These are phyloP conservation scores for Lasaia peninsularis DNA, from an alignment of 1,140 invertebrate genomes.

Conservation along the genomic window DNA sequence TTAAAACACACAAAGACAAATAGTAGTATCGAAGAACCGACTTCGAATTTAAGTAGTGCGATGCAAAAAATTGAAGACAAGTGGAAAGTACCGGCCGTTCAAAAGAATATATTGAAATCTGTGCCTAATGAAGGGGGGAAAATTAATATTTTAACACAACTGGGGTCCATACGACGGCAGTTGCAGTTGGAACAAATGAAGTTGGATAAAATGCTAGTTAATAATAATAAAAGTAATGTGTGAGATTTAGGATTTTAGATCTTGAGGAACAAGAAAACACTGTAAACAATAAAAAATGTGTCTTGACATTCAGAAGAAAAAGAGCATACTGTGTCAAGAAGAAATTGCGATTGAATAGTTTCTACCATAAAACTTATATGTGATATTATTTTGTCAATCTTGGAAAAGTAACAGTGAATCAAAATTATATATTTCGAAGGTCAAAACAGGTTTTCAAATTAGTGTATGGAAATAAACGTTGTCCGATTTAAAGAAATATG, in stretches of 20 bases:
- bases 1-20: slow-evolving; percentile 74
- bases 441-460: too few relatives aligned
- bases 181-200: slow-evolving; percentile 78
- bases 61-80: slow-evolving; percentile 75
- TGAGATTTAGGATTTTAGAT: neutral
- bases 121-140: slow-evolving; percentile 67
- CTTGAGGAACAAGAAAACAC: too few relatives aligned
- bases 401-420: too few relatives aligned
- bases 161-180: slow-evolving; percentile 78
- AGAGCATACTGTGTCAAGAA: too few relatives aligned
- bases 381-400: too few relatives aligned
- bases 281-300: too few relatives aligned
- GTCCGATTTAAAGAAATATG: too few relatives aligned
- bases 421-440: too few relatives aligned
- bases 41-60: slow-evolving; percentile 57
- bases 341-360: too few relatives aligned
- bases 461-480: too few relatives aligned
- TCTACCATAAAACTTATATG: too few relatives aligned
- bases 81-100: slow-evolving; percentile 77
- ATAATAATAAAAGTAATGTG: slow-evolving; percentile 28
- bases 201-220: slow-evolving; percentile 64
- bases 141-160: slow-evolving; percentile 77
- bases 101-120: slow-evolving; percentile 77
- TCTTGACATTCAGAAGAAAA: too few relatives aligned
- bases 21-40: slow-evolving; percentile 20